phyloP scores from a whole-genome alignment of 2,797 vertebrate species.

The Sparus aurata region DNA sequence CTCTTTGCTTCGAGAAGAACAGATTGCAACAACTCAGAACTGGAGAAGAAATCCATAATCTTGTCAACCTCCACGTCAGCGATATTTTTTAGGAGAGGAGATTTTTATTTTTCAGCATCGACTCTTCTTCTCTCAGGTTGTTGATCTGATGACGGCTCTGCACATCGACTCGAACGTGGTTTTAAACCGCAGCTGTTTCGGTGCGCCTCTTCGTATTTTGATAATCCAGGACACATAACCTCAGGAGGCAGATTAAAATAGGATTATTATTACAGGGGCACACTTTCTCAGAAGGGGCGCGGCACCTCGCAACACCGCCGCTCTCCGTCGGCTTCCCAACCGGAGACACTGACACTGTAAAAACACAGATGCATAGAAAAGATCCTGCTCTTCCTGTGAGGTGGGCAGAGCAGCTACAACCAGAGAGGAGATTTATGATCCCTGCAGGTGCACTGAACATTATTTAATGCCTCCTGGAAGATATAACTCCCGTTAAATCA shows the following conservation, averaged over 20 bases:
- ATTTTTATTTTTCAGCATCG: not conserved
- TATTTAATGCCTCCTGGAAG: conserved; percentile 22
- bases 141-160: not conserved
- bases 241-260: conserved; percentile 81
- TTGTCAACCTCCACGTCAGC: not conserved
- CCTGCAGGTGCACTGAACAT: not conserved
- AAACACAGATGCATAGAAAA: conserved; percentile 4
- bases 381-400: not conserved
- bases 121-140: not conserved
- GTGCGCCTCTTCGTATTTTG: conserved; percentile 54
- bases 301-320: conserved; percentile 25
- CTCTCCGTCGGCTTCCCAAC: conserved; percentile 34
- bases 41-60: not conserved
- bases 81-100: not conserved
- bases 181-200: conserved; percentile 26
- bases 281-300: conserved; percentile 39
- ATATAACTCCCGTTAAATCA: conserved; percentile 21
- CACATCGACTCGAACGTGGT: not conserved
- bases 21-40: not conserved
- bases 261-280: conserved; percentile 74
- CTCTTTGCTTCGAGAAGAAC: not conserved
- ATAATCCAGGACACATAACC: conserved; percentile 82
- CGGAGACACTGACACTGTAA: not conserved
- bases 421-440: conserved; percentile 4
- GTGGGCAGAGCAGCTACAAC: not conserved